Conservation (phyloP, 2,113 vertebrate species). For the Lasiurus cinereus region DNA sequence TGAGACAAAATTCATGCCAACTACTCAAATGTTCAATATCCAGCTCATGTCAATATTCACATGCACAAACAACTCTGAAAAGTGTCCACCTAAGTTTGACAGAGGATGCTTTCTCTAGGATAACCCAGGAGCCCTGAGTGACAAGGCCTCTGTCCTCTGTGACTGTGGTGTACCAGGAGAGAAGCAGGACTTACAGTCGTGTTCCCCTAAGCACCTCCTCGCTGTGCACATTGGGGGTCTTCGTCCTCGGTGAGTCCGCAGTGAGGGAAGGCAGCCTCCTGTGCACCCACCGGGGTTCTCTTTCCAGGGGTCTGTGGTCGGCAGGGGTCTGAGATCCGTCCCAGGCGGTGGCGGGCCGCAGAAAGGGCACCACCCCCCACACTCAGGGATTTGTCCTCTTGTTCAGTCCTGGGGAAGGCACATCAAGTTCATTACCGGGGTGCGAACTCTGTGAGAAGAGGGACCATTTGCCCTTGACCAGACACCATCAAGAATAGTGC, state of each 20-base stretch:
- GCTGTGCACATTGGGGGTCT: slow-evolving; percentile 82
- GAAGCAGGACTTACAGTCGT: slow-evolving; percentile 89
- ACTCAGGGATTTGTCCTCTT: slow-evolving; percentile 82
- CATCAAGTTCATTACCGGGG: neutral
- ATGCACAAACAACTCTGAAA: neutral
- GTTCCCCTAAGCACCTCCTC: slow-evolving; percentile 87
- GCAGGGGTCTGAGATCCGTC: slow-evolving; percentile 22
- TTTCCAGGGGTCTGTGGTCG: slow-evolving; percentile 77
- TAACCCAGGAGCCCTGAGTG: neutral
- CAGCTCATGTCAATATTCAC: neutral
- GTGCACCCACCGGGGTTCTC: slow-evolving; percentile 81
- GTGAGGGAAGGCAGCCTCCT: slow-evolving; percentile 86
- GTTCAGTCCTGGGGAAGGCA: slow-evolving; percentile 84
- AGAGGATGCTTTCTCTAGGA: neutral
- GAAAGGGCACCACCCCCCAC: slow-evolving; percentile 52
- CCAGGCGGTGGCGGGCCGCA: slow-evolving; percentile 16
- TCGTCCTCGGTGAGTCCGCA: slow-evolving; percentile 84
- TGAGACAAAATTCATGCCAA: neutral
- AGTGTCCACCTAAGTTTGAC: neutral
- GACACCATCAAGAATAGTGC: too few relatives aligned
- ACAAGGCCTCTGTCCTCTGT: neutral
- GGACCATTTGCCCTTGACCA: too few relatives aligned
- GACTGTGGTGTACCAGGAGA: neutral
- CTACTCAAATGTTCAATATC: neutral
- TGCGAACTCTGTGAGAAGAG: fast-evolving